Percentiles rank a stretch among this genome's conserved stretches.
phyloP scores from a whole-genome alignment of 64 coral and sea anemone genomes.

The Platygyra sinensis region DNA sequence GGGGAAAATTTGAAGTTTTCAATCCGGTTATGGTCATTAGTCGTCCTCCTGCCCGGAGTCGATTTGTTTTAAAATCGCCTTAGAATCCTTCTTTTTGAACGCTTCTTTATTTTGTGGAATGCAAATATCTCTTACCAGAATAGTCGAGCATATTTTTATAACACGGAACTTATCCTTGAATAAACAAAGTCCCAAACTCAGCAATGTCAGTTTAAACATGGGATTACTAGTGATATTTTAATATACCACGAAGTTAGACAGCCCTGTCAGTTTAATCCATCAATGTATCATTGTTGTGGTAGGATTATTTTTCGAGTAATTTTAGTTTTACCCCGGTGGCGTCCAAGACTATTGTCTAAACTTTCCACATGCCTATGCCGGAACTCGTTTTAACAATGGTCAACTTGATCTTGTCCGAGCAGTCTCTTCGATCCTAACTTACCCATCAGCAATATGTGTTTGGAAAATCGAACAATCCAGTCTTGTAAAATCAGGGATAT shows the following conservation, averaged over 20 bases:
- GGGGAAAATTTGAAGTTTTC: too few species aligned
- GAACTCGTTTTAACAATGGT: not conserved
- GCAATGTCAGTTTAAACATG: slow-evolving; percentile 7
- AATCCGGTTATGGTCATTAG: too few species aligned
- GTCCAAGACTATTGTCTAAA: not conserved
- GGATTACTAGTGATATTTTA: not conserved
- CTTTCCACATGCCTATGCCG: not conserved
- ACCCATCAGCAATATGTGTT: too few species aligned
- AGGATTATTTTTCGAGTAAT: not conserved
- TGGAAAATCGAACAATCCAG: too few species aligned
- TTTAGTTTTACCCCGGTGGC: not conserved
- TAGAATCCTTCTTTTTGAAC: not conserved
- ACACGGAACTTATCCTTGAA: slow-evolving; percentile 26
- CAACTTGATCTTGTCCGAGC: too few species aligned
- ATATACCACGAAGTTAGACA: not conserved
- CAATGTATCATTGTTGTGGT: not conserved
- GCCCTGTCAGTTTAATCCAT: not conserved
- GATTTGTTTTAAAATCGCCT: not conserved
- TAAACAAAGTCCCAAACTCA: not conserved
- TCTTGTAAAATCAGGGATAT: too few species aligned
- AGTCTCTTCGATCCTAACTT: too few species aligned
- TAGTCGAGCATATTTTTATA: slow-evolving; percentile 8
- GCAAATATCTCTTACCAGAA: not conserved
- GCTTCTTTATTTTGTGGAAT: not conserved
- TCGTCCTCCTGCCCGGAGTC: too few species aligned